Evolutionary conservation across 2,797 vertebrate genomes (phyloP).

Genomic region (Pteronotus mesoamericanus): DNA sequence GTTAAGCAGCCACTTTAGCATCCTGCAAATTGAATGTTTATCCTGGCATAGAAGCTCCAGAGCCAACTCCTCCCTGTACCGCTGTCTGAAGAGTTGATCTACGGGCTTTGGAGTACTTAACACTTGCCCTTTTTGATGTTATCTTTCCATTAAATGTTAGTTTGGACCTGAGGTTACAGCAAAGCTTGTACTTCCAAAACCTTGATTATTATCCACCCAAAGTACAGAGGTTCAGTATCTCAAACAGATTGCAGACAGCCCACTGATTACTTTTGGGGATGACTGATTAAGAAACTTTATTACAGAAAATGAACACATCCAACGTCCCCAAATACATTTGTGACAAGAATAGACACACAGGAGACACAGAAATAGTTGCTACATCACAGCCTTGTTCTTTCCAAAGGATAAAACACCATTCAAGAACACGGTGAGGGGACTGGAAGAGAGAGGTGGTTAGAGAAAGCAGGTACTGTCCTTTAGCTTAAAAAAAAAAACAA

Average conservation of each 20-base stretch:
- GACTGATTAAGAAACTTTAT: slow-evolving; percentile 67
- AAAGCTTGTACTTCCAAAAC: neutral
- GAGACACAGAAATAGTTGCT: slow-evolving; percentile 48
- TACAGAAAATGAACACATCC: slow-evolving; percentile 59
- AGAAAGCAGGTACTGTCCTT: neutral
- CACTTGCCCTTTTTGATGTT: neutral
- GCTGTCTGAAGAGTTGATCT: neutral
- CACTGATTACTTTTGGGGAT: slow-evolving; percentile 56
- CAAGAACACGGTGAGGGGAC: neutral
- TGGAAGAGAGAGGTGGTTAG: neutral
- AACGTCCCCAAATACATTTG: slow-evolving; percentile 48
- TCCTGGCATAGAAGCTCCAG: neutral
- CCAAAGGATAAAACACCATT: slow-evolving; percentile 11
- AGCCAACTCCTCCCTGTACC: neutral
- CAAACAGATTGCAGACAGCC: slow-evolving; percentile 16
- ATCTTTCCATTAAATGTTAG: neutral
- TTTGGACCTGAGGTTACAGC: neutral
- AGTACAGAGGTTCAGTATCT: slow-evolving; percentile 31
- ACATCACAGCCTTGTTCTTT: slow-evolving; percentile 54
- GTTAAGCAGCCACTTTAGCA: neutral
- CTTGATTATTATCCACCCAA: slow-evolving; percentile 52
- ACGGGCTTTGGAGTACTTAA: neutral
- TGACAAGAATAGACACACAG: slow-evolving; percentile 47
- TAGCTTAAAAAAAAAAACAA: neutral
- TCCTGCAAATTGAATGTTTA: neutral